Evolutionary conservation across 2,888 invertebrate species (phyloP).

Genomic region (Tanaodytes sp.): DNA sequence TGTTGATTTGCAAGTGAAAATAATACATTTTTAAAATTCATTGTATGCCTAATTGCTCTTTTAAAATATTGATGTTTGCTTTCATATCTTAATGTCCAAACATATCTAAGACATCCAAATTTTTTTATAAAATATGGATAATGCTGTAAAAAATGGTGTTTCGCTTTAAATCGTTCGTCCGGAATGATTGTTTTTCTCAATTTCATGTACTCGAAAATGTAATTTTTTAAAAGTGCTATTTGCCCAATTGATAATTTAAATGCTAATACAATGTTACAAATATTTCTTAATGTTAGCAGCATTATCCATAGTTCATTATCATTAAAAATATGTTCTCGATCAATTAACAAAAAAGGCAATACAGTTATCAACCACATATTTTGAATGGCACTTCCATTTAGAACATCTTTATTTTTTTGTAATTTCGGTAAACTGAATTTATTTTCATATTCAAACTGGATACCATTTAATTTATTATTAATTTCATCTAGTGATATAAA

Average conservation of each 20-base stretch:
- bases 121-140: constrained; percentile 42
- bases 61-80: constrained; percentile 58
- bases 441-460: constrained; percentile 5
- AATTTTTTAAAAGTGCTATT: constrained; percentile 27
- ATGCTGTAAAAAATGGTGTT: constrained; percentile 55
- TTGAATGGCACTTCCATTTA: constrained; percentile 44
- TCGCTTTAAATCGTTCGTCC: constrained; percentile 38
- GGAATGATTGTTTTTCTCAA: constrained; percentile 46
- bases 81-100: constrained; percentile 55
- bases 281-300: constrained; percentile 39
- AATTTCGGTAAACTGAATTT: constrained; percentile 9
- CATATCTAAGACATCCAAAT: constrained; percentile 50
- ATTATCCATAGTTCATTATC: constrained; percentile 44
- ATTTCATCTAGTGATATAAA: background rate
- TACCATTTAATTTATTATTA: background rate
- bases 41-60: constrained; percentile 29
- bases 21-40: constrained; percentile 56
- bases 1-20: constrained; percentile 30
- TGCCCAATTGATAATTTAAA: constrained; percentile 41
- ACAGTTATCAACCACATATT: constrained; percentile 39
- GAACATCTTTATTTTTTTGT: constrained; percentile 11
- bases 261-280: constrained; percentile 43
- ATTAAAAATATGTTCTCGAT: constrained; percentile 1
- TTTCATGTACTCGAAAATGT: constrained; percentile 41
- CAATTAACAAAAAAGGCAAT: constrained; percentile 33